Base-by-base conservation (phyloP, 2,797 vertebrate species). In the Zonotrichia albicollis region DNA sequence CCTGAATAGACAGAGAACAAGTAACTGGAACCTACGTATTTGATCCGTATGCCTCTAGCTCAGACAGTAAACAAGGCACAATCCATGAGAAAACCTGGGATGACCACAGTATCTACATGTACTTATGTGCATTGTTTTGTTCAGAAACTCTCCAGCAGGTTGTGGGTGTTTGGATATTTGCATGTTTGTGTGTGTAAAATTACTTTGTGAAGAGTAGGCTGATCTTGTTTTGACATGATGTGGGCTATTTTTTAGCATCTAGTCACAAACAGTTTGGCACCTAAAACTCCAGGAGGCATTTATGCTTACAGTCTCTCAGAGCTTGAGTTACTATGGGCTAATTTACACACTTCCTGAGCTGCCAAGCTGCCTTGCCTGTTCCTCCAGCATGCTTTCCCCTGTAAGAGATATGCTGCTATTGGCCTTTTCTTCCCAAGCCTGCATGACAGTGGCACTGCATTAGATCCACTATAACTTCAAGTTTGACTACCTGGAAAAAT, bases 1-100 rank as follows among this genome's bases (percentile, higher is more conserved):
- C 66, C 46, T 79, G 48, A 90, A 85, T 45, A 89, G 48, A 75
- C 14, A 89, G 42, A 94, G 65, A 95, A 85, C 38, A 90, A 96
- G 66, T 27, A 80, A 54, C 57, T 55, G 38, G 76, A 90, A 93
- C 71, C 73, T 93, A 71, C 16, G 53, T 72, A 85, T 72, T 89
- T 89, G 66, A 80, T 89, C 51, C 25, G 12, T 48, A 5, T 51
- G 34, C 26, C 64, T 90, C 66, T 75, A 54, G 34, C 53, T 74
- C 34, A 82, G 40, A 67, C 54, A 72, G 17, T 57, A 86, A 72
- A 67, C 21, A 92, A 40, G 34, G 78, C 17, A 29, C 43, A 50
- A 7, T 45, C 62, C 38, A 36, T 23, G 27, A 45, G 27, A 92
- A 92, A 84, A 94, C 8, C 32, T 61, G 23, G 27, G 13, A n/a